Evolutionary conservation across 2,113 vertebrate genomes (phyloP).

Genomic region (Pagrus major): DNA sequence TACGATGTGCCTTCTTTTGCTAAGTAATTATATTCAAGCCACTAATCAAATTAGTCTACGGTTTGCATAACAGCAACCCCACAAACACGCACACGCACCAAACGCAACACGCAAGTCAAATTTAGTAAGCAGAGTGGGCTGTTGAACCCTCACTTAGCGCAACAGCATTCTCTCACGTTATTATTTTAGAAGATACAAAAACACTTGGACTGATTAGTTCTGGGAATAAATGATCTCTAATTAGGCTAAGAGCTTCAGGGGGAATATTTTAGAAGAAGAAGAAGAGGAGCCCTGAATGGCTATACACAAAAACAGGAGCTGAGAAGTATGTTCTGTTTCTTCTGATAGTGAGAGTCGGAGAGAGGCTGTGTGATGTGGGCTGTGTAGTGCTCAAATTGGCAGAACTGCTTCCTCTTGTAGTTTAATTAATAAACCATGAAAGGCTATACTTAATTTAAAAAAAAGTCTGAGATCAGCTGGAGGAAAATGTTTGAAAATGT

Average conservation of each 20-base stretch:
- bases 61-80: slow-evolving; percentile 56
- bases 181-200: slow-evolving; percentile 77
- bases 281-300: slow-evolving; percentile 44
- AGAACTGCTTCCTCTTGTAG: slow-evolving; percentile 11
- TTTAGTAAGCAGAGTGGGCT: slow-evolving; percentile 62
- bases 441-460: slow-evolving; percentile 2
- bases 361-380: slow-evolving; percentile 4
- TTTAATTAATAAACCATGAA: slow-evolving; percentile 49
- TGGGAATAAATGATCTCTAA: slow-evolving; percentile 82
- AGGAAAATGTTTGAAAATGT: slow-evolving; percentile 20
- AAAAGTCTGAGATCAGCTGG: slow-evolving; percentile 12
- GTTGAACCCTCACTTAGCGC: slow-evolving; percentile 64
- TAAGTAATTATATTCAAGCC: slow-evolving; percentile 55
- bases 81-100: slow-evolving; percentile 27
- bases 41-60: slow-evolving; percentile 63
- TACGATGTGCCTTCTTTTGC: slow-evolving; percentile 26
- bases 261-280: slow-evolving; percentile 73
- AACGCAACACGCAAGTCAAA: slow-evolving; percentile 65
- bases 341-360: slow-evolving; percentile 14
- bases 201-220: slow-evolving; percentile 84
- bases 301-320: slow-evolving; percentile 36
- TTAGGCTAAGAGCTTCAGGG: slow-evolving; percentile 82
- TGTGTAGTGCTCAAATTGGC: slow-evolving; percentile 10
- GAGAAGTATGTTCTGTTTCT: slow-evolving; percentile 42
- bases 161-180: slow-evolving; percentile 68